Conservation (phyloP, 2,113 vertebrate genomes). For the Suncus etruscus region DNA sequence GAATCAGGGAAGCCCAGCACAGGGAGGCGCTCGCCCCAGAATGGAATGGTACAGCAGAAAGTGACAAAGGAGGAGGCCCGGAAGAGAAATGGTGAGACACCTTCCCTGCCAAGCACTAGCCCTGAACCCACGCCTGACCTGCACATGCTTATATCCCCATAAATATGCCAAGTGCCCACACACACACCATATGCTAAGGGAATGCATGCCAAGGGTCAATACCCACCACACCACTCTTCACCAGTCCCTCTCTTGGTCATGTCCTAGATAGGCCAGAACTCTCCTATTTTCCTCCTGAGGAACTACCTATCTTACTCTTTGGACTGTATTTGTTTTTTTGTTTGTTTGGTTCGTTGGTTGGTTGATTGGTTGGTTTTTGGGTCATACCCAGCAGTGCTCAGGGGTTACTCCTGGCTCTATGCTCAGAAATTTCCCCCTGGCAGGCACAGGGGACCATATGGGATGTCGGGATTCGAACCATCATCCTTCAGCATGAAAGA, state of each 20-base stretch:
- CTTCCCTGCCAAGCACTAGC: not conserved
- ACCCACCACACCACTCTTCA: not conserved
- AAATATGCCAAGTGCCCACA: too few relatives aligned
- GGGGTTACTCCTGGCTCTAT: too few relatives aligned
- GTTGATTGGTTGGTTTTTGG: too few relatives aligned
- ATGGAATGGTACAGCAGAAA: constrained; percentile 94
- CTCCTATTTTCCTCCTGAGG: not conserved
- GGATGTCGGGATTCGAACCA: too few relatives aligned
- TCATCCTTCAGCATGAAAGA: too few relatives aligned
- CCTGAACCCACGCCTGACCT: not conserved
- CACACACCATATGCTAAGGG: too few relatives aligned
- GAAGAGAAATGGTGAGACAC: constrained; percentile 94
- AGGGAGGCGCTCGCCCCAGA: constrained; percentile 90
- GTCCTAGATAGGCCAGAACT: not conserved
- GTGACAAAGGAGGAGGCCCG: constrained; percentile 93
- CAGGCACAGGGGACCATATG: too few relatives aligned
- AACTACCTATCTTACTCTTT: not conserved
- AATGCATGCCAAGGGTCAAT: not conserved
- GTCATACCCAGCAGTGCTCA: too few relatives aligned
- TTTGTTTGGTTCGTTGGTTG: too few relatives aligned
- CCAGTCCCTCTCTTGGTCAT: not conserved
- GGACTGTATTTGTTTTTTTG: too few relatives aligned
- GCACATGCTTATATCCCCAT: rapidly evolving
- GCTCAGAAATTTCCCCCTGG: too few relatives aligned
- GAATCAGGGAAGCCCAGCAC: constrained; percentile 96